These are phyloP conservation scores for Steatocranus sp. DNA, from an alignment of 2,797 vertebrate species.

Conservation along the genomic window DNA sequence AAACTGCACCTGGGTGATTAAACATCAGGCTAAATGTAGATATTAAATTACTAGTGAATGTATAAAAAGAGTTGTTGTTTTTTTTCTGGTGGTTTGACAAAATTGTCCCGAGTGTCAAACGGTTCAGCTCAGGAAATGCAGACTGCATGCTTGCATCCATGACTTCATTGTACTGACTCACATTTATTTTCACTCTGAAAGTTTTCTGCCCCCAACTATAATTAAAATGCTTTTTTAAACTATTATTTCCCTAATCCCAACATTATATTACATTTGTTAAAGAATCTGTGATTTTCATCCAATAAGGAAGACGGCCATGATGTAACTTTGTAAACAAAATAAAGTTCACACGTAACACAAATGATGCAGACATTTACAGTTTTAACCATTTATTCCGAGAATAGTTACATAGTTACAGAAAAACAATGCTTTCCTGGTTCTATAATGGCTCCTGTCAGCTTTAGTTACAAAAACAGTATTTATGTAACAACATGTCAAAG, in stretches of 20 bases:
- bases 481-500: constrained; percentile 27
- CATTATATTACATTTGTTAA: neutral
- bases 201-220: neutral
- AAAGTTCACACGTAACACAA: neutral
- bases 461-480: constrained; percentile 38
- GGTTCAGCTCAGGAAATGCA: neutral
- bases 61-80: neutral
- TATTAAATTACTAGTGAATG: neutral
- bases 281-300: neutral
- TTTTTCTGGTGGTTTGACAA: neutral
- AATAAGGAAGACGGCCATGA: neutral
- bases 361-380: neutral
- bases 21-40: neutral
- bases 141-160: neutral
- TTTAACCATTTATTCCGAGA: constrained; percentile 68
- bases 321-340: neutral
- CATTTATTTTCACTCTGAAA: neutral
- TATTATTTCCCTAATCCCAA: neutral
- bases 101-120: neutral
- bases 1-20: neutral
- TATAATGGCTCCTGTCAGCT: constrained; percentile 60
- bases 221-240: neutral
- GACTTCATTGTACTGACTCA: neutral
- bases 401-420: constrained; percentile 69
- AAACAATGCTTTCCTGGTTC: constrained; percentile 51